Evolutionary conservation across 35 echinoderm and acorn worm genomes (phyloP), one percentile per base, ranked within the genome.

Genomic region (Eucidaris tribuloides): DNA sequence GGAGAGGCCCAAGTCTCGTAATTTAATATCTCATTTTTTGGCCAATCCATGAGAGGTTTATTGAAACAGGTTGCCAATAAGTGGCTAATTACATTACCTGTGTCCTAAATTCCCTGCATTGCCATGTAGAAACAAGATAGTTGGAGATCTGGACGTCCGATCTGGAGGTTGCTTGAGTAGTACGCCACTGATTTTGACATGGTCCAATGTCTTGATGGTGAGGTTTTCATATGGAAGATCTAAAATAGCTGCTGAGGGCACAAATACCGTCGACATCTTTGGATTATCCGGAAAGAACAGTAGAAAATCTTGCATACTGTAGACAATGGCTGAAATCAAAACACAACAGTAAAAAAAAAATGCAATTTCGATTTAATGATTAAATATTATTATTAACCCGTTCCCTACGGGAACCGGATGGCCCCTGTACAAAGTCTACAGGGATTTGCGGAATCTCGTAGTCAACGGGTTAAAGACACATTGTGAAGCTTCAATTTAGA

Each of bases 71-170:
- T 25, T 25, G 22, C 32, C 49, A 9, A 54, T 13, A 13, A 54
- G n/a, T 54, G 49, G 9, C 49, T 3, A 50, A 85, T 24, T 22
- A 79, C 19, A 6, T 42, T 81, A 99, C 96, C 96, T 93, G 78
- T 99, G 96, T 9, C 90, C 96, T 54, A 99, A 87, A 83, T 99
- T 99, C 2, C 96, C 96, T 28, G 96, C 96, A 81, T 99, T 99
- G 33, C 96, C 96, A 90, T 99, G 96, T 28, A 99, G 81, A 79
- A 99, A 99, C 18, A 99, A 27, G 45, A 99, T 79, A 19, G 96
- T 99, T 46, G 96, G 96, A 13, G 84, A 83, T 64, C 77, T 40
- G 24, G 90, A 11, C 1, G 66, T 58, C 9, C 82, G 46, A n/a
- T 78, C 46, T 20, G 91, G 74, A 46, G 76, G 42, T 41, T 99